Conservation (phyloP, 2,888 invertebrate species). For the Megastigmus dorsalis region DNA sequence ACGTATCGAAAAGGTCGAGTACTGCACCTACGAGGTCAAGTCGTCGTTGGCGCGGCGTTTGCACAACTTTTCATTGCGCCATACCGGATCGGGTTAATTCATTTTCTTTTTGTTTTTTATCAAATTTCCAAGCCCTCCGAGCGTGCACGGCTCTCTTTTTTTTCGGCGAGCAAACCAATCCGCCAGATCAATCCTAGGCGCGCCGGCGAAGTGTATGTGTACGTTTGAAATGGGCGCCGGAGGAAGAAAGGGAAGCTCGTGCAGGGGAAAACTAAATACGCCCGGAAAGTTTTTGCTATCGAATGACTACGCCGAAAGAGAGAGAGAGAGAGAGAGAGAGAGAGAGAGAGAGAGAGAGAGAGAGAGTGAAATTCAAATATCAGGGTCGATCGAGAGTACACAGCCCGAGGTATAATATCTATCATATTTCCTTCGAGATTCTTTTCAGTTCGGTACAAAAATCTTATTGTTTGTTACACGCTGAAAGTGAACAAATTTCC, state of each 20-base stretch:
- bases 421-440: conserved; percentile 16
- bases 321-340: background rate
- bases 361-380: conserved; percentile 24
- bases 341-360: background rate
- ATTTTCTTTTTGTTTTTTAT: too few species aligned
- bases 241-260: background rate
- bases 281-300: conserved; percentile 20
- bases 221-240: too few species aligned
- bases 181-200: conserved; percentile 7
- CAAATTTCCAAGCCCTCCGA: background rate
- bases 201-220: background rate
- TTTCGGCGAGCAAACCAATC: conserved; percentile 8
- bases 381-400: background rate
- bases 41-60: too few species aligned
- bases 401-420: conserved; percentile 16
- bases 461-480: background rate
- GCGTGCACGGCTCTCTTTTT: background rate
- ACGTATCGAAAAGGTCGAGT: background rate
- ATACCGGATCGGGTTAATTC: too few species aligned
- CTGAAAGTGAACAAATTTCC: too few species aligned
- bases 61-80: too few species aligned
- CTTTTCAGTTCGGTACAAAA: background rate
- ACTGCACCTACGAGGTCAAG: background rate
- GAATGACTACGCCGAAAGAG: conserved; percentile 13
- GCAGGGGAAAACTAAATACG: conserved; percentile 15